Evolutionary conservation across 1,140 invertebrate species (phyloP).

Genomic region (Scylla paramamosain): DNA sequence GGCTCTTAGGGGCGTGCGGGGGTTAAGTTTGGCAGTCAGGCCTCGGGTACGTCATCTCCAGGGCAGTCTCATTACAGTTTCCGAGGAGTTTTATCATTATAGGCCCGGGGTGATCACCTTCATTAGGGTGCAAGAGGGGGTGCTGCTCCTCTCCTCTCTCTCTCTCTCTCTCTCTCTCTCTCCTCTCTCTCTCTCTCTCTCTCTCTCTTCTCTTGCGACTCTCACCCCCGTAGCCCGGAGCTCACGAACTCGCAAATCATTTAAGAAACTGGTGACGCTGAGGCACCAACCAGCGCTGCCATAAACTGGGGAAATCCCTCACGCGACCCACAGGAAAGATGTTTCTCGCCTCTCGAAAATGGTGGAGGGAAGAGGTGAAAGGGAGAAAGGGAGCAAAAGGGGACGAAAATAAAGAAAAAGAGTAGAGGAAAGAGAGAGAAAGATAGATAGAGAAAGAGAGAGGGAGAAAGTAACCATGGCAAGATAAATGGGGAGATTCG

Average conservation of each 20-base stretch:
- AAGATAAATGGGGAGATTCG: neutral
- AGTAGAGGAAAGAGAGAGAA: neutral
- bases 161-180: slow-evolving; percentile 28
- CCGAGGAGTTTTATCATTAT: slow-evolving; percentile 73
- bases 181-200: neutral
- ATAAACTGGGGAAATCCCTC: neutral
- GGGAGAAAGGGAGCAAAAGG: neutral
- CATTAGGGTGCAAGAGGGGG: slow-evolving; percentile 40
- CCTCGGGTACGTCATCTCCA: slow-evolving; percentile 53
- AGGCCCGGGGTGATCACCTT: slow-evolving; percentile 60
- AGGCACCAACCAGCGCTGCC: neutral
- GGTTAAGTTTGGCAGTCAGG: slow-evolving; percentile 60
- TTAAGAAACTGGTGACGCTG: neutral
- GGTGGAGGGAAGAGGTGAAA: neutral
- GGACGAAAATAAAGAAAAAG: neutral
- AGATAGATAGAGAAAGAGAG: too few relatives aligned
- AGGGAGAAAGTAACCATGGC: neutral
- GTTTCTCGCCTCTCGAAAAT: neutral
- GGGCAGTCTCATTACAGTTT: slow-evolving; percentile 68
- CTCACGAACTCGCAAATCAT: neutral
- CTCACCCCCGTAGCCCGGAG: neutral
- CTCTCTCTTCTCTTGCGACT: neutral
- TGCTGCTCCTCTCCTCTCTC: slow-evolving; percentile 23
- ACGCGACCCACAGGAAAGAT: neutral
- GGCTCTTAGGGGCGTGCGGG: slow-evolving; percentile 27